Percentiles rank a stretch among this genome's conserved stretches.
These are phyloP conservation scores for Picus viridis DNA, from an alignment of 2,797 vertebrate genomes.

Conservation along the genomic window DNA sequence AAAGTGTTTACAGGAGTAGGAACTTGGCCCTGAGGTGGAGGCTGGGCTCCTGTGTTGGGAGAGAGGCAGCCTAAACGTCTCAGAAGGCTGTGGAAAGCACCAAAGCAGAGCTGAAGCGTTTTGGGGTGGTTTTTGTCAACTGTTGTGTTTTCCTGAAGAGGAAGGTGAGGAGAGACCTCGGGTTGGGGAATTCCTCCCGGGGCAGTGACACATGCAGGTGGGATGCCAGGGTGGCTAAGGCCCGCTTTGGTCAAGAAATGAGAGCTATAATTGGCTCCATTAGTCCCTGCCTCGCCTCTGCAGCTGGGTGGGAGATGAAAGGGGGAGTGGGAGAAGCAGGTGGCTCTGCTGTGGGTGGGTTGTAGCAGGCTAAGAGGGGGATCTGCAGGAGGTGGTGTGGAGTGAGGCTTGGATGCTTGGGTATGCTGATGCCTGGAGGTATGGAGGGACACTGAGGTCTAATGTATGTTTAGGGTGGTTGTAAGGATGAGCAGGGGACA, in stretches of 20 bases:
- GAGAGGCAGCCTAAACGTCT: neutral
- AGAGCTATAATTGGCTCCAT: neutral
- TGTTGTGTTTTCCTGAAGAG: neutral
- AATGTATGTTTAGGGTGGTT: neutral
- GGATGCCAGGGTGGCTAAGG: neutral
- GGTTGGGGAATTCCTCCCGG: neutral
- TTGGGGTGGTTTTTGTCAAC: neutral
- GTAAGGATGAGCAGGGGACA: neutral
- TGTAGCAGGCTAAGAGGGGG: fast-evolving
- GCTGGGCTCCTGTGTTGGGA: neutral
- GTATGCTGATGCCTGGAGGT: neutral
- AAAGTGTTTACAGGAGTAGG: neutral
- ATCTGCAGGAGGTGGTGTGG: neutral
- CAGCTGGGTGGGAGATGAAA: neutral
- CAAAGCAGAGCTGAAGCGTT: neutral
- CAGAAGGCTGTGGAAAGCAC: neutral
- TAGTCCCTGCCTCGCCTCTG: neutral
- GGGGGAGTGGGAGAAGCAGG: neutral
- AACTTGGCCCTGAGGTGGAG: neutral
- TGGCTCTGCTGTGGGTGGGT: too few relatives aligned
- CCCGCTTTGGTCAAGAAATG: neutral
- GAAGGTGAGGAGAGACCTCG: neutral
- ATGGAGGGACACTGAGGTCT: neutral
- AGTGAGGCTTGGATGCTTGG: neutral
- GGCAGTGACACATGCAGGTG: neutral